A percentile compares a stretch with the other conserved stretches of the same genome.
Evolutionary conservation across 2,888 invertebrate genomes (phyloP).

Genomic region (Caenorhabditis sp.): DNA sequence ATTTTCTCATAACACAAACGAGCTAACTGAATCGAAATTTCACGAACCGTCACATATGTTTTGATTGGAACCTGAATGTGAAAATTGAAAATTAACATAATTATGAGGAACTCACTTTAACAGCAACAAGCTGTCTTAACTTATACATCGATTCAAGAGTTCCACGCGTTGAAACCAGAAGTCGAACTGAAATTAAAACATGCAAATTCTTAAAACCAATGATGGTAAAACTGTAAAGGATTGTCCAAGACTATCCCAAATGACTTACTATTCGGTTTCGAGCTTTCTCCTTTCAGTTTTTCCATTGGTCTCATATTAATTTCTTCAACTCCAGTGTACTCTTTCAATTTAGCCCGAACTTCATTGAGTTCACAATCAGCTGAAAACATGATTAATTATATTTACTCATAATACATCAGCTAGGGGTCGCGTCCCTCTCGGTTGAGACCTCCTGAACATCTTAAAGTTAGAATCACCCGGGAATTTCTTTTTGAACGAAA

Average conservation of each 20-base stretch:
- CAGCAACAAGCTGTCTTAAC: conserved; percentile 37
- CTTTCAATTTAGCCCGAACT: conserved; percentile 21
- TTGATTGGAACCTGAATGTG: conserved; percentile 28
- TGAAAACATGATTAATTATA: conserved; percentile 10
- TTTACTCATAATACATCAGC: not conserved
- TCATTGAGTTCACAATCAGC: conserved; percentile 13
- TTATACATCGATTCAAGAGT: conserved; percentile 42
- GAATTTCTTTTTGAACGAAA: too few relatives aligned
- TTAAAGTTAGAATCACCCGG: too few relatives aligned
- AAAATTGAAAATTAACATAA: not conserved
- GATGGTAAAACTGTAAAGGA: too few relatives aligned
- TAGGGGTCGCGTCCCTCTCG: not conserved
- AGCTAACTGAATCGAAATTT: conserved; percentile 36
- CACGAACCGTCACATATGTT: conserved; percentile 37
- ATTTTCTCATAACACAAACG: conserved; percentile 41
- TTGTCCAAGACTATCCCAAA: not conserved
- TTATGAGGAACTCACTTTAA: conserved; percentile 13
- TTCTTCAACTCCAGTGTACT: conserved; percentile 35
- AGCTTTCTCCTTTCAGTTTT: conserved; percentile 10
- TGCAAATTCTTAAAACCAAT: conserved; percentile 3
- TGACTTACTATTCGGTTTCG: conserved; percentile 9
- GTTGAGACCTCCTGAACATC: too few relatives aligned
- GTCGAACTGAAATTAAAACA: conserved; percentile 25
- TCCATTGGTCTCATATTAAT: conserved; percentile 32
- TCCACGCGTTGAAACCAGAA: conserved; percentile 41